Conservation (phyloP, 2,113 vertebrate species). For the Megaceryle torquata region DNA sequence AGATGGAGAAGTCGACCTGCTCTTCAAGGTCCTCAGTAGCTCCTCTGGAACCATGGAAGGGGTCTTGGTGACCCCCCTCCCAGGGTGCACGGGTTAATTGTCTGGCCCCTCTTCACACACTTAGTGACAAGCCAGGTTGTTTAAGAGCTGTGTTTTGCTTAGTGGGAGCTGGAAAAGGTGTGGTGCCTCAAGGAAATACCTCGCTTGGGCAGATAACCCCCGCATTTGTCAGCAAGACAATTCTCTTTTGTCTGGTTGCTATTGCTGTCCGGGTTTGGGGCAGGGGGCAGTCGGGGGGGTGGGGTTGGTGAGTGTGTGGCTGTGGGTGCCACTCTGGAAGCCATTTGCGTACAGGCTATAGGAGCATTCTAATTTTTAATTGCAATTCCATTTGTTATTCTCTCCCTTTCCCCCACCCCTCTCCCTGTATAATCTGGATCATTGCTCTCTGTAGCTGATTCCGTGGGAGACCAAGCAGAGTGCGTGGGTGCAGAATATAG, state of each 20-base stretch:
- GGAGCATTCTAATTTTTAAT: slow-evolving; percentile 66
- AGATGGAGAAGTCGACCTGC: background rate
- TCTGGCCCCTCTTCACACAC: background rate
- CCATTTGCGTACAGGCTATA: slow-evolving; percentile 1
- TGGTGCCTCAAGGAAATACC: slow-evolving; percentile 27
- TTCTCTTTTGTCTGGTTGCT: slow-evolving; percentile 47
- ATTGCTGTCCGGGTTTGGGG: background rate
- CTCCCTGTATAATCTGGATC: slow-evolving; percentile 73
- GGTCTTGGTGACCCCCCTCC: background rate
- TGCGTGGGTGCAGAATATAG: slow-evolving; percentile 86
- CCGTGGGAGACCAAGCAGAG: slow-evolving; percentile 86
- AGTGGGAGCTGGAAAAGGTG: background rate
- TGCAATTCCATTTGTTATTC: slow-evolving; percentile 69
- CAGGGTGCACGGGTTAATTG: background rate
- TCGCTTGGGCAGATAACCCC: slow-evolving; percentile 39
- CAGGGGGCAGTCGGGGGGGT: background rate
- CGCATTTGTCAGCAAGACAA: slow-evolving; percentile 34
- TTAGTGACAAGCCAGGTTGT: slow-evolving; percentile 34
- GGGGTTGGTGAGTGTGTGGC: background rate
- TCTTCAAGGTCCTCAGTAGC: slow-evolving; percentile 51
- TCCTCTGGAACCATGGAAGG: slow-evolving; percentile 17
- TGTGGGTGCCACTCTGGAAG: background rate
- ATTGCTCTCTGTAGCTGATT: slow-evolving; percentile 82
- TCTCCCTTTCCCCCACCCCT: slow-evolving; percentile 48
- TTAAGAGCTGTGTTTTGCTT: slow-evolving; percentile 46